phyloP scores from a whole-genome alignment of 2,113 vertebrate genomes.

The Brachyhypopomus occidentalis region DNA sequence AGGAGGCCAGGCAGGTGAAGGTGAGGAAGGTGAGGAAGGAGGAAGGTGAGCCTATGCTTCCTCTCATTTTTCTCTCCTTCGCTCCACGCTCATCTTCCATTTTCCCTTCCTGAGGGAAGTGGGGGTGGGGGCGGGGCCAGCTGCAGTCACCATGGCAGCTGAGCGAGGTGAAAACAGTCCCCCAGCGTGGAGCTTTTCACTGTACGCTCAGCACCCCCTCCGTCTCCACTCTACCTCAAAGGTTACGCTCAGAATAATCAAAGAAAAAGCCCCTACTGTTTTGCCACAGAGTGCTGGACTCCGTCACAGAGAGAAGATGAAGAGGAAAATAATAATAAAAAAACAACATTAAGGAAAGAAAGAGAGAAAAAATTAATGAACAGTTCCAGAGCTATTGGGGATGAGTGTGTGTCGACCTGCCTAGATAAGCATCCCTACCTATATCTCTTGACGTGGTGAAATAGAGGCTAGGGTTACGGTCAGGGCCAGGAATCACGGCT shows the following conservation, averaged over 20 bases:
- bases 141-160: conserved; percentile 23
- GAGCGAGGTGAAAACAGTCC: conserved; percentile 28
- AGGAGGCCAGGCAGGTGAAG: background rate
- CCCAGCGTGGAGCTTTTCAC: conserved; percentile 38
- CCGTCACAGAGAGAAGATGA: conserved; percentile 1
- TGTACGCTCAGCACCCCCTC: conserved; percentile 31
- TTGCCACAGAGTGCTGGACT: conserved; percentile 5
- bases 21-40: background rate
- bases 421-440: conserved; percentile 5
- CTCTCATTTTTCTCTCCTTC: conserved; percentile 8
- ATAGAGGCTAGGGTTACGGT: background rate
- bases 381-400: background rate
- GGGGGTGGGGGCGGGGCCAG: background rate
- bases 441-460: background rate
- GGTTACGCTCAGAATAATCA: conserved; percentile 42
- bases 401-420: background rate
- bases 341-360: background rate
- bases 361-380: background rate
- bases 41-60: background rate
- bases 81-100: conserved; percentile 10
- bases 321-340: background rate
- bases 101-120: conserved; percentile 20
- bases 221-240: conserved; percentile 37
- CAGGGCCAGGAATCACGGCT: background rate
- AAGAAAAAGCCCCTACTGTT: conserved; percentile 28